Conservation (phyloP, 2,797 vertebrate species). For the Enteromius anoplus region DNA sequence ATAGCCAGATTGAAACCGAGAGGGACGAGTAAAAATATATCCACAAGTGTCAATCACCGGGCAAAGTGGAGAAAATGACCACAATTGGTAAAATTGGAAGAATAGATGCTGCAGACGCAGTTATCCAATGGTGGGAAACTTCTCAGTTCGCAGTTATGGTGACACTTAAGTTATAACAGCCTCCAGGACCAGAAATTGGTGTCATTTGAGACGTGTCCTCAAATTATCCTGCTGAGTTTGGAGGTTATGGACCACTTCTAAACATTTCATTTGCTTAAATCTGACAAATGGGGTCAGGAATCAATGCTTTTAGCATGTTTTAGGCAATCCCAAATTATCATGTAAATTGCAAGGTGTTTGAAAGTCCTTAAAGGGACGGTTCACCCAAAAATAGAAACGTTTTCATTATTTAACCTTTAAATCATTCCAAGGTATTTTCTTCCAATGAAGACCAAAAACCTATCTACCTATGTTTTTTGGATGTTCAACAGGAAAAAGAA, state of each 20-base stretch:
- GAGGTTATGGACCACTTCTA: background rate
- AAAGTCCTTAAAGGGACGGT: background rate
- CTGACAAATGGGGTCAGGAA: background rate
- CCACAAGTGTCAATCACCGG: constrained; percentile 28
- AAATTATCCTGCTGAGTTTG: background rate
- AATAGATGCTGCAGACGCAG: constrained; percentile 14
- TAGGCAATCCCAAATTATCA: background rate
- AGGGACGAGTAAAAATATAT: constrained; percentile 15
- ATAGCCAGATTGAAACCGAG: background rate
- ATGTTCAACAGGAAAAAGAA: background rate
- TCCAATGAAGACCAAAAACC: background rate
- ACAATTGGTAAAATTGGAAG: background rate
- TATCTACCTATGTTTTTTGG: background rate
- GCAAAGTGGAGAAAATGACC: constrained; percentile 23
- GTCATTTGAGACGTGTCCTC: background rate
- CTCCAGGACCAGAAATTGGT: background rate
- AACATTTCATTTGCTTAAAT: background rate
- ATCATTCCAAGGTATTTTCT: background rate
- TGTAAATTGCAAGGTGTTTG: background rate
- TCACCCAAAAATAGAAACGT: background rate
- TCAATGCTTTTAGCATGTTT: background rate
- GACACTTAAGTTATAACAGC: background rate
- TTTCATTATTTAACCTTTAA: too few species aligned
- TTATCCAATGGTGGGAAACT: constrained; percentile 18
- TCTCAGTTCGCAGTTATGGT: background rate